Evolutionary conservation across 2,113 vertebrate genomes (phyloP).

Genomic region (Anarrhichthys ocellatus): DNA sequence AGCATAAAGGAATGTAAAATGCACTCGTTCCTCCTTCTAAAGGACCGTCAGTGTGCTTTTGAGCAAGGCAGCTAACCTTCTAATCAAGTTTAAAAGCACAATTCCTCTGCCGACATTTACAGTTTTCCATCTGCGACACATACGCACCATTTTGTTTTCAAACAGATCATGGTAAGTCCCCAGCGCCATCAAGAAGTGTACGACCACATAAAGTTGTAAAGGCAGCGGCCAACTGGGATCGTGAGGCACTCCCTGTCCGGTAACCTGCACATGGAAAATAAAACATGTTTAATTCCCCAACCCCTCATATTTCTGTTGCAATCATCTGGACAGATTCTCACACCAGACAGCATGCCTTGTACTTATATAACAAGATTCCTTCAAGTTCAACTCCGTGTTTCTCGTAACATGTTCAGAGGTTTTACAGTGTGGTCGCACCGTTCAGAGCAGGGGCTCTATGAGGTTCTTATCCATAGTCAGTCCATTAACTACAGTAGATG

Average conservation of each 20-base stretch:
- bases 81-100: background rate
- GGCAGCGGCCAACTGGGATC: constrained; percentile 77
- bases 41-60: background rate
- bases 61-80: background rate
- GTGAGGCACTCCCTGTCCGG: constrained; percentile 86
- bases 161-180: constrained; percentile 86
- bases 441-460: background rate
- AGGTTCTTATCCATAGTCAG: background rate
- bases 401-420: background rate
- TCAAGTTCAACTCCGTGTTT: background rate
- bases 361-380: background rate
- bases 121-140: background rate
- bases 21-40: background rate
- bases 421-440: background rate
- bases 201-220: constrained; percentile 81
- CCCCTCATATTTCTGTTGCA: background rate
- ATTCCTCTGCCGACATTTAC: background rate
- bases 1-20: background rate
- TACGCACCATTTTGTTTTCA: constrained; percentile 84
- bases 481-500: background rate
- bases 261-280: constrained; percentile 82
- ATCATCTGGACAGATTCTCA: constrained; percentile 19
- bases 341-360: background rate
- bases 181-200: constrained; percentile 87
- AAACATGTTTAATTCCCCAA: constrained; percentile 18